Evolutionary conservation across 2,113 vertebrate species (phyloP).

Genomic region (Pleuronectes platessa): DNA sequence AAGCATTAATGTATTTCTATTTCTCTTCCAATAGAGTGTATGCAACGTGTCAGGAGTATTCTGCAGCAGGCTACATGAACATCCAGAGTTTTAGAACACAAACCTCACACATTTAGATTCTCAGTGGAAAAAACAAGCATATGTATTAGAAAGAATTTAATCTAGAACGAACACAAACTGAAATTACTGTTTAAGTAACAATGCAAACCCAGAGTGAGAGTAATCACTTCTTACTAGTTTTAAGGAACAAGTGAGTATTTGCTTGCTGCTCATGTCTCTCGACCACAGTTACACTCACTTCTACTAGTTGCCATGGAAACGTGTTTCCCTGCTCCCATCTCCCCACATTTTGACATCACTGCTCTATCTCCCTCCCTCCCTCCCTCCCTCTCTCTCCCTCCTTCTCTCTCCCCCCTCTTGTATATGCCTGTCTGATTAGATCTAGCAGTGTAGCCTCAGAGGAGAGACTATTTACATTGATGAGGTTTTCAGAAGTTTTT

Average conservation of each 20-base stretch:
- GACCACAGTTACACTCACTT: slow-evolving; percentile 74
- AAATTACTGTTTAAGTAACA: slow-evolving; percentile 1
- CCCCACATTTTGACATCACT: slow-evolving; percentile 62
- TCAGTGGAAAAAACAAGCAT: not conserved
- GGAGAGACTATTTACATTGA: slow-evolving; percentile 62
- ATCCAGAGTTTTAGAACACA: not conserved
- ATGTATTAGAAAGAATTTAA: not conserved
- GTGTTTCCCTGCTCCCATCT: slow-evolving; percentile 62
- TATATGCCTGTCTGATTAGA: slow-evolving; percentile 55
- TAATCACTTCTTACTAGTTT: slow-evolving; percentile 47
- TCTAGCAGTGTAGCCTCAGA: slow-evolving; percentile 51
- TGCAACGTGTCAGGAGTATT: not conserved
- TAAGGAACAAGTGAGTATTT: slow-evolving; percentile 66
- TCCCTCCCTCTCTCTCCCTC: not conserved
- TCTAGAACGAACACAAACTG: slow-evolving; percentile 1
- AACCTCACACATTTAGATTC: not conserved
- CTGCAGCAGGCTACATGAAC: not conserved
- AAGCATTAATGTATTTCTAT: not conserved
- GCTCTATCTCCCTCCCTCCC: slow-evolving; percentile 14
- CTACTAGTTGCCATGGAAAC: slow-evolving; percentile 81
- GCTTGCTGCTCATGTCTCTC: slow-evolving; percentile 76
- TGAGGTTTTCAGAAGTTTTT: slow-evolving; percentile 44
- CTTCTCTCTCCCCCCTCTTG: not conserved
- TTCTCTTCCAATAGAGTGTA: too few relatives aligned
- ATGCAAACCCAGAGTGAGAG: slow-evolving; percentile 18